A percentile compares a stretch with the other conserved stretches of the same genome.
These are phyloP conservation scores for Strongylocentrotus purpuratus DNA, from an alignment of 35 echinoderm and acorn worm species.

Conservation along the genomic window DNA sequence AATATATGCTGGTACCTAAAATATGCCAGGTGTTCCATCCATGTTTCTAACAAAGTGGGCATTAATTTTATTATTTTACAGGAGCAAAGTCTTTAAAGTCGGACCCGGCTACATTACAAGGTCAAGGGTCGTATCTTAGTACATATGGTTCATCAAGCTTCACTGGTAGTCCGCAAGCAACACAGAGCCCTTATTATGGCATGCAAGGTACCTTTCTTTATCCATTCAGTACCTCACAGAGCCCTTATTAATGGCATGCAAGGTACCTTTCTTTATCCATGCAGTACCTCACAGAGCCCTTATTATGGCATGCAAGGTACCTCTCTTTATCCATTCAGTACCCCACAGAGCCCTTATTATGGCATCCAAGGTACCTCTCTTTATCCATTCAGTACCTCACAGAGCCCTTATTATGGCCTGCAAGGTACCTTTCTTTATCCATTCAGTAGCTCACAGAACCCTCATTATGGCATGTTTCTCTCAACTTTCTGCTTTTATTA, in stretches of 20 bases:
- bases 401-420: constrained; percentile 63
- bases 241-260: too few species aligned
- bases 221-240: neutral
- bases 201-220: constrained; percentile 62
- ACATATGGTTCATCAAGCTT: constrained; percentile 65
- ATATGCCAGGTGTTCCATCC: neutral
- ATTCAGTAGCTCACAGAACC: too few species aligned
- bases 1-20: neutral
- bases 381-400: neutral
- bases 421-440: neutral
- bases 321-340: neutral
- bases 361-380: constrained; percentile 11
- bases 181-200: constrained; percentile 66
- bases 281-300: too few species aligned
- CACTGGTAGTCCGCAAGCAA: constrained; percentile 53
- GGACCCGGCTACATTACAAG: constrained; percentile 58
- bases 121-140: constrained; percentile 67
- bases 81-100: constrained; percentile 65
- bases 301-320: constrained; percentile 49
- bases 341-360: constrained; percentile 56
- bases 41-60: neutral
- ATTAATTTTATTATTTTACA: constrained; percentile 2
- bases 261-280: too few species aligned
- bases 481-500: too few species aligned
- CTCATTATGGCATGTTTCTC: too few species aligned